Base-by-base conservation (phyloP, 2,888 invertebrate genomes). In the Merodon equestris region DNA sequence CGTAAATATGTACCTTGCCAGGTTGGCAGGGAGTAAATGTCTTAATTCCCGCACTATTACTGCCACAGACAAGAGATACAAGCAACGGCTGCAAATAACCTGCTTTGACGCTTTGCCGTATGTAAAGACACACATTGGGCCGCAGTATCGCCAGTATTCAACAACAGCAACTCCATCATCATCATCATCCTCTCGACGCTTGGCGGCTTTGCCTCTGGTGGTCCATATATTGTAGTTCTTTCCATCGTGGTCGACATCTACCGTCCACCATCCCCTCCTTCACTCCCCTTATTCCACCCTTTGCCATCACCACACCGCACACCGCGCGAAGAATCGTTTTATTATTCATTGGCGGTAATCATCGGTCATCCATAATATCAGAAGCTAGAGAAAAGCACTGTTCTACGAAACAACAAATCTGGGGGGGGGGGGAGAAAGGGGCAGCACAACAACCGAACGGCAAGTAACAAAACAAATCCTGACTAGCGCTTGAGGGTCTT, bases 331-430 rank as follows among this genome's bases (percentile, higher is more conserved):
- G 68, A 58, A 72, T 73, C 48, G 70, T 68, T 56, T 73, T 74
- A 74, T 79, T 79, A 79, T 79, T 79, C 79, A 79, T 73, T 79
- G 79, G 79, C 74, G 74, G 79, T 74, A 79, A 79, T 79, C 79
- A 79, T 79, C 73, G 79, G 79, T 60, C 79, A 79, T 73, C 74
- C 79, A 79, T 79, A 79, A 79, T 79, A 79, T 79, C 79, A 79
- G 79, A 79, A 79, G 79, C 79, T 79, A 79, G 79, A 79, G 60
- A 74, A 70, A 27, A 38, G 54, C 19, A 48, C 63, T 64, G 50
- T 70, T 64, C 68, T 70, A 79, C 79, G 67, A 72, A 63, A 61
- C 57, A 61, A 68, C 27, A 27, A 27, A 27, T 27, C 27, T 27
- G 27, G 7, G 27, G 7, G 27, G 27, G 27, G 7, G 27, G 27